Evolutionary conservation across 64 coral and sea anemone genomes (phyloP).

Genomic region (Pachyseris speciosa): DNA sequence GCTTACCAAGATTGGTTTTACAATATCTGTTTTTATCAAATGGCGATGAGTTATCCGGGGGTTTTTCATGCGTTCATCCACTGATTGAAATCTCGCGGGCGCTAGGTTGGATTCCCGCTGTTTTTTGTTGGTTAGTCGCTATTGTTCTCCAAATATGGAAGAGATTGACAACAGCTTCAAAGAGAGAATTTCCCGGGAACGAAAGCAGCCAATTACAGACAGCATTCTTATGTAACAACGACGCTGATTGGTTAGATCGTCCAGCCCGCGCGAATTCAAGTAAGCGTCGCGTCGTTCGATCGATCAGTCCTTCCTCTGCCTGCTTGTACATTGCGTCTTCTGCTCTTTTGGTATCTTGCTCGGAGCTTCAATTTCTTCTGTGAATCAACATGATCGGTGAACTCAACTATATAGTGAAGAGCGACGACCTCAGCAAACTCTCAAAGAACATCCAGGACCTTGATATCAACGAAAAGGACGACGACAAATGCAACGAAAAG

Average conservation of each 20-base stretch:
- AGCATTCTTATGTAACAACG: not conserved
- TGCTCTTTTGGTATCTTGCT: not conserved
- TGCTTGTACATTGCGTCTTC: not conserved
- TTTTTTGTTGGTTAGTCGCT: not conserved
- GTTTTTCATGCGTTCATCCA: not conserved
- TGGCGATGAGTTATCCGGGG: no score
- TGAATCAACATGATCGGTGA: conserved; percentile 59
- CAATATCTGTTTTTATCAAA: not conserved
- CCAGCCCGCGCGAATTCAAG: conserved; percentile 71
- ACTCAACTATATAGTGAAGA: conserved; percentile 29
- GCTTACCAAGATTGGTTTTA: not conserved
- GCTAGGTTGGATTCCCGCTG: not conserved
- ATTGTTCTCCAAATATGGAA: conserved; percentile 44
- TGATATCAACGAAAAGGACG: conserved; percentile 6
- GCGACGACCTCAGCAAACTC: conserved; percentile 28
- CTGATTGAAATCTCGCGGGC: not conserved
- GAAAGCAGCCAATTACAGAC: conserved; percentile 62
- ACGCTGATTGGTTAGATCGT: conserved; percentile 63
- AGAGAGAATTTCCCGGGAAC: conserved; percentile 54
- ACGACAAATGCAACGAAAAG: conserved; percentile 3
- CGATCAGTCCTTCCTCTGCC: conserved; percentile 62
- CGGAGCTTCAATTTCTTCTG: not conserved
- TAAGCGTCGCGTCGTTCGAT: not conserved
- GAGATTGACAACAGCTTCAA: not conserved
- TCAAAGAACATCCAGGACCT: conserved; percentile 19